These are phyloP conservation scores for Lophochroa leadbeateri DNA, from an alignment of 2,113 vertebrate genomes.

Conservation along the genomic window DNA sequence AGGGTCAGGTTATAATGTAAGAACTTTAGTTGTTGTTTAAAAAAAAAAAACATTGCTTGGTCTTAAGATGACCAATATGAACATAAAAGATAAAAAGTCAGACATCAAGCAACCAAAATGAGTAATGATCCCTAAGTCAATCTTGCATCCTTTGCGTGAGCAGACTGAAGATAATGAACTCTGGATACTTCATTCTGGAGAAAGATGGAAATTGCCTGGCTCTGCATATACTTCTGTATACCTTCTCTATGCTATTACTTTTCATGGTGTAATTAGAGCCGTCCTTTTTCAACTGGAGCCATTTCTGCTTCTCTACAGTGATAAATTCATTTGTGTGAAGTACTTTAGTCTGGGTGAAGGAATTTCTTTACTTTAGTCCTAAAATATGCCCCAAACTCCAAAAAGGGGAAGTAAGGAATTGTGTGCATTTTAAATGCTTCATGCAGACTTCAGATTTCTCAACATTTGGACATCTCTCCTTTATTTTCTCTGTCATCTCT, in stretches of 20 bases:
- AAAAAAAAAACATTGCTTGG: background rate
- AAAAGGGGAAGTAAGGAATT: background rate
- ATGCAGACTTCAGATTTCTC: background rate
- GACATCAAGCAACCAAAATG: background rate
- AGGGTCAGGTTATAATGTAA: background rate
- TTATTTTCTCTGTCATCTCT: background rate
- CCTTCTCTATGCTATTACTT: background rate
- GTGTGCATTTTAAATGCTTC: background rate
- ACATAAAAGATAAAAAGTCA: background rate
- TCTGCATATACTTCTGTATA: background rate
- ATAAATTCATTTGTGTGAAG: background rate
- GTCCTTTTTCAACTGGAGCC: background rate
- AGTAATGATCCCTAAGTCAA: background rate
- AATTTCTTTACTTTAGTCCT: background rate
- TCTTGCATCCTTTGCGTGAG: background rate
- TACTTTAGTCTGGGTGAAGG: background rate
- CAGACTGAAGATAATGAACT: background rate
- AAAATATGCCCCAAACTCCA: background rate
- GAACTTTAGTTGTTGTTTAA: background rate
- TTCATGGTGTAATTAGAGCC: background rate
- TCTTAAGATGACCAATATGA: background rate
- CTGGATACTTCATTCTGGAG: background rate
- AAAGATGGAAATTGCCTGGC: background rate
- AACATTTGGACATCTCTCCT: background rate
- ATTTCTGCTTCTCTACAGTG: background rate